Percentiles rank a stretch among this genome's conserved stretches.
Evolutionary conservation across 2,797 vertebrate species (phyloP).

Genomic region (Sternotherus odoratus): DNA sequence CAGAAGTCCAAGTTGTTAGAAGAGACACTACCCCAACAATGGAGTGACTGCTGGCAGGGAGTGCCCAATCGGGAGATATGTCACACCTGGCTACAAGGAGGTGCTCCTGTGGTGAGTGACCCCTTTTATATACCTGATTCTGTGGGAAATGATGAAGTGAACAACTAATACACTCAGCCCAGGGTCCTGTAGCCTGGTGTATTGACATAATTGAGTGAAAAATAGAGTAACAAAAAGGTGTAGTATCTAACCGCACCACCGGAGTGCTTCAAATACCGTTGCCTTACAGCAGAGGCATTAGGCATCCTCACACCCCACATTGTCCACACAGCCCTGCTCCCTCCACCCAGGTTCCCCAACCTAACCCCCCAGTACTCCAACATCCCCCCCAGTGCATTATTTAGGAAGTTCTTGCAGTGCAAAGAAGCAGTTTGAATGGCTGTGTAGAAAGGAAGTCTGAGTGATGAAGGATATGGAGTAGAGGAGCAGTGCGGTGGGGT

Average conservation of each 20-base stretch:
- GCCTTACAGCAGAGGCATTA: not conserved
- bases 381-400: not conserved
- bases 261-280: not conserved
- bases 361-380: not conserved
- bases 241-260: not conserved
- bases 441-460: not conserved
- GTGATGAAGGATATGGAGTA: not conserved
- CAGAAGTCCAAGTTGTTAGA: not conserved
- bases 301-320: not conserved
- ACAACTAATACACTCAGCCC: not conserved
- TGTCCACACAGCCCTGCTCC: not conserved
- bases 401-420: not conserved
- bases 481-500: not conserved
- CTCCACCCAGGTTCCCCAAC: not conserved
- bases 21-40: not conserved
- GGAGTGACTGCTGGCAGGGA: not conserved
- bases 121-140: not conserved
- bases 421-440: not conserved
- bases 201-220: not conserved
- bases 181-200: not conserved
- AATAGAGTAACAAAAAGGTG: not conserved
- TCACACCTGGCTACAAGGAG: not conserved
- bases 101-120: not conserved
- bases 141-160: not conserved
- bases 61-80: not conserved